Base-by-base conservation (phyloP, 2,888 invertebrate species). In the Agrochola circellaris region DNA sequence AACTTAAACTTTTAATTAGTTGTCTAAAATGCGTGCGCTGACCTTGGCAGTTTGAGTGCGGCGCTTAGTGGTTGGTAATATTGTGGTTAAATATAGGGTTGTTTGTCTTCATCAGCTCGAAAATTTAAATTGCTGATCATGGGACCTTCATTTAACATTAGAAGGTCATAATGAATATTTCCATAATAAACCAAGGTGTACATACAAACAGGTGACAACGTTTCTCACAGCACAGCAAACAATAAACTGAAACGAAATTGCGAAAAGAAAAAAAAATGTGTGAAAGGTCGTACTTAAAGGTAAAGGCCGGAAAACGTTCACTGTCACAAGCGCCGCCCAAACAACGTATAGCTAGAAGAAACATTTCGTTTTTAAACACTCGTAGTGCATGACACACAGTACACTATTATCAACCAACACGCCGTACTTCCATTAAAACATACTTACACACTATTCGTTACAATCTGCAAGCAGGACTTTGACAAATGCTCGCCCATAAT, bases 401-500 rank as follows among this genome's bases (percentile, higher is more conserved):
- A 69, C 61, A 69, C 17, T 64, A 17, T 34, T 42, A 26, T 38
- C 38, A 68, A 26, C 51, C 13, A 75, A 45, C 68, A 56, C 17
- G 58, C 60, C n/a, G 54, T 61, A 65, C 77, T 77, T 56, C 68
- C 80, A 86, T 84, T 86, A 84, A 81, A 88, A 87, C 69, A 78
- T 81, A 88, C 86, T 83, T 84, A 88, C 83, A 73, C 58, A 80
- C 81, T 83, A 79, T 87, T 80, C 76, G 82, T 87, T 88, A 90
- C 90, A 91, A 91, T 89, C 91, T 92, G 92, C 91, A 91, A 89
- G 90, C 90, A 90, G 88, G 93, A 95, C 95, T 94, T 94, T 95
- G 95, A 95, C 94, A 94, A 95, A 95, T 95, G 93, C 91, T 87
- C 86, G 76, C 81, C 93, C 93, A 94, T 95, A 94, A 94, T 93